These are phyloP conservation scores for Eufriesea mexicana DNA, from an alignment of 1,140 invertebrate species.

Conservation along the genomic window DNA sequence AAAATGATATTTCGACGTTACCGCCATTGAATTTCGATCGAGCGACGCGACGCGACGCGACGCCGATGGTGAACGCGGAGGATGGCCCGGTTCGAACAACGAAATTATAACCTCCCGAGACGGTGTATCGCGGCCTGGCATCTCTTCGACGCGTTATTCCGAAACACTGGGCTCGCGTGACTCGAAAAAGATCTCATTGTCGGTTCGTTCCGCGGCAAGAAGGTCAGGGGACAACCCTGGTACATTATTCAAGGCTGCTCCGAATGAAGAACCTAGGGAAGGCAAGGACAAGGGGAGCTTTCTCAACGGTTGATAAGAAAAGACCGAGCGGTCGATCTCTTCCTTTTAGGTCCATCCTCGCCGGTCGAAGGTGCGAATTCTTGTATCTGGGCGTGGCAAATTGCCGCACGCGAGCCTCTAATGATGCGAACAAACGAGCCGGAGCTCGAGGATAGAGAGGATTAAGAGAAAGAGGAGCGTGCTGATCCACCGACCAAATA, in stretches of 20 bases:
- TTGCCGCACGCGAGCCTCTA: slow-evolving; percentile 77
- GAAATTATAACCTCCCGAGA: slow-evolving; percentile 6
- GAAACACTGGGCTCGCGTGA: slow-evolving; percentile 38
- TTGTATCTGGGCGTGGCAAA: slow-evolving; percentile 77
- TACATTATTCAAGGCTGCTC: slow-evolving; percentile 48
- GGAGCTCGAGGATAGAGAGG: slow-evolving; percentile 40
- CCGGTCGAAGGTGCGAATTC: slow-evolving; percentile 75
- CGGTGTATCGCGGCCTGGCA: slow-evolving; percentile 7
- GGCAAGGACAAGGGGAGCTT: slow-evolving; percentile 14
- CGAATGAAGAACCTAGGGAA: slow-evolving; percentile 18
- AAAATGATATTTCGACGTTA: slow-evolving; percentile 15
- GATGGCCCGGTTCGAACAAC: neutral
- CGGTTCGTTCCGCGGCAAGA: slow-evolving; percentile 15
- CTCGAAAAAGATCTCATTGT: slow-evolving; percentile 45
- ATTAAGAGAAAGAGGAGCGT: slow-evolving; percentile 40
- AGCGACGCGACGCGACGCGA: no score
- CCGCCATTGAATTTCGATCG: slow-evolving; percentile 20
- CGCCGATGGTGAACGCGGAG: no score
- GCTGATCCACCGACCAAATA: slow-evolving; percentile 56
- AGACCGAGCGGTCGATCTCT: slow-evolving; percentile 18
- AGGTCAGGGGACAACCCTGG: slow-evolving; percentile 46
- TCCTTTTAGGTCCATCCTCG: slow-evolving; percentile 46
- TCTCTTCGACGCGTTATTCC: neutral
- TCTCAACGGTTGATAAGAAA: slow-evolving; percentile 66
- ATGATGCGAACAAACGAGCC: slow-evolving; percentile 73